Evolutionary conservation across 2,888 invertebrate species (phyloP).

Genomic region (Hypomecis atomaria): DNA sequence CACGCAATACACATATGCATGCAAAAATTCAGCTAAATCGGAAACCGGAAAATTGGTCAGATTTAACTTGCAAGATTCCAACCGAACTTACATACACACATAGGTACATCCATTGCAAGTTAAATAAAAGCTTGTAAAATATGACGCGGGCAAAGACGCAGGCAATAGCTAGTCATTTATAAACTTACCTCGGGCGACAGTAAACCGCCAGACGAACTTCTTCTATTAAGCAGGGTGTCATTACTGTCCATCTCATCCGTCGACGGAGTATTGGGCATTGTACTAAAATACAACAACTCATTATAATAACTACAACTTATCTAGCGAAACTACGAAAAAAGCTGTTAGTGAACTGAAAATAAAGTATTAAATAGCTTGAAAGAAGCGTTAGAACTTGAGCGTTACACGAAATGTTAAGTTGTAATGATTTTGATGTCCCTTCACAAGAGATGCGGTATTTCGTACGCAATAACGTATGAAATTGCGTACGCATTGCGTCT

Average conservation of each 20-base stretch:
- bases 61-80: too few relatives aligned
- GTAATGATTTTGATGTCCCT: slow-evolving; percentile 35
- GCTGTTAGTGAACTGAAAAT: slow-evolving; percentile 23
- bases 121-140: too few relatives aligned
- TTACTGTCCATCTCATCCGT: slow-evolving; percentile 86
- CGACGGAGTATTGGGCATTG: slow-evolving; percentile 89
- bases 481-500: slow-evolving; percentile 18
- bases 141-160: too few relatives aligned
- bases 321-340: slow-evolving; percentile 25
- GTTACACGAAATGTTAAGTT: slow-evolving; percentile 40
- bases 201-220: slow-evolving; percentile 92
- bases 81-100: too few relatives aligned
- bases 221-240: slow-evolving; percentile 85
- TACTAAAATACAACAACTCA: slow-evolving; percentile 66
- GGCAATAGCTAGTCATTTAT: too few relatives aligned
- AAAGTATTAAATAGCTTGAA: slow-evolving; percentile 26
- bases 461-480: slow-evolving; percentile 19
- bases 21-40: too few relatives aligned
- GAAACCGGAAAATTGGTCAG: too few relatives aligned
- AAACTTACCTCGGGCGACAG: slow-evolving; percentile 90
- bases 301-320: slow-evolving; percentile 19
- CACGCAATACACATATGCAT: too few relatives aligned
- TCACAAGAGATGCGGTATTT: slow-evolving; percentile 15
- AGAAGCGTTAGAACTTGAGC: slow-evolving; percentile 40
- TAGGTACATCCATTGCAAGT: too few relatives aligned